A percentile compares a stretch with the other conserved stretches of the same genome.
Evolutionary conservation across 2,888 invertebrate species (phyloP).

Genomic region (Hylaea fasciaria): DNA sequence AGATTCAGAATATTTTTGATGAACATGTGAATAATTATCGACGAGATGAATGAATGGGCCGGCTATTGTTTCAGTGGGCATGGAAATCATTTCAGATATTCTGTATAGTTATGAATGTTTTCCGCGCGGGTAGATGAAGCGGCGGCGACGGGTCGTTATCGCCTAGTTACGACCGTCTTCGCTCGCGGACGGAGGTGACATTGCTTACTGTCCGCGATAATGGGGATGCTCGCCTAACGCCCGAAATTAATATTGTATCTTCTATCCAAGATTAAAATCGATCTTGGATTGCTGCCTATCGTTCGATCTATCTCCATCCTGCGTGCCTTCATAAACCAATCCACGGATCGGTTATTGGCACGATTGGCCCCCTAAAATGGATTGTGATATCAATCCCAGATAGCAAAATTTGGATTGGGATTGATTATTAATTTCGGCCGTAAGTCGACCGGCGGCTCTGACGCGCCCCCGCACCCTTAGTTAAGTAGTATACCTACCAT

Average conservation of each 20-base stretch:
- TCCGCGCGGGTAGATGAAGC: slow-evolving; percentile 48
- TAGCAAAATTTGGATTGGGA: too few relatives aligned
- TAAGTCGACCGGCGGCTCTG: slow-evolving; percentile 32
- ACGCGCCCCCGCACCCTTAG: neutral
- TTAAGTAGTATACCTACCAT: slow-evolving; percentile 25
- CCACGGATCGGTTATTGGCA: too few relatives aligned
- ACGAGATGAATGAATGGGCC: slow-evolving; percentile 9
- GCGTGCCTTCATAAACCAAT: too few relatives aligned
- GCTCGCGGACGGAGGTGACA: slow-evolving; percentile 60
- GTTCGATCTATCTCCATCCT: too few relatives aligned
- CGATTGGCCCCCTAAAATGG: too few relatives aligned
- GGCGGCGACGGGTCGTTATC: slow-evolving; percentile 53
- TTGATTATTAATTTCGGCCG: too few relatives aligned
- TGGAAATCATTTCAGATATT: slow-evolving; percentile 31
- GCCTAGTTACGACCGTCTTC: slow-evolving; percentile 47
- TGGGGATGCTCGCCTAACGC: slow-evolving; percentile 49
- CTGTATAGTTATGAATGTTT: slow-evolving; percentile 27
- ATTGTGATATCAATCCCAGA: too few relatives aligned
- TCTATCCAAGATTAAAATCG: too few relatives aligned
- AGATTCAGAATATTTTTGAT: slow-evolving; percentile 14
- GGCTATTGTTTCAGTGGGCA: slow-evolving; percentile 6
- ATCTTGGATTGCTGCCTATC: too few relatives aligned
- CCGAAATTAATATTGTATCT: too few relatives aligned
- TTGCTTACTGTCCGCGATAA: slow-evolving; percentile 53
- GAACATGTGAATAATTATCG: slow-evolving; percentile 17